Evolutionary conservation across 1,140 invertebrate genomes (phyloP).

Genomic region (Cydia pomonella): DNA sequence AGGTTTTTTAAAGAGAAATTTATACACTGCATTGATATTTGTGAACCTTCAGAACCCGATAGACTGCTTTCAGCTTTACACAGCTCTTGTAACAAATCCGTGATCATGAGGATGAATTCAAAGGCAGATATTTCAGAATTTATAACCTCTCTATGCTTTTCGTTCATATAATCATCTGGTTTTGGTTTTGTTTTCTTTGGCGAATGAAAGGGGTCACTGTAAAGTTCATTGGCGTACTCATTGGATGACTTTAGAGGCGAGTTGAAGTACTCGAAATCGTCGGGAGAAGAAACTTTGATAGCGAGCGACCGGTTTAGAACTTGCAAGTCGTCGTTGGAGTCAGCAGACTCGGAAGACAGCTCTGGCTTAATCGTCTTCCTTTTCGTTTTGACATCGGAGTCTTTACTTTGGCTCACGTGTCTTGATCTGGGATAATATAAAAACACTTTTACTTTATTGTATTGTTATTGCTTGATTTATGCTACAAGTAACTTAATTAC

Average conservation of each 20-base stretch:
- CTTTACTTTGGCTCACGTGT: conserved; percentile 48
- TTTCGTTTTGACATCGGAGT: conserved; percentile 49
- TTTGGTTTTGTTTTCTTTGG: conserved; percentile 67
- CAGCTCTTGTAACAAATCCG: conserved; percentile 82
- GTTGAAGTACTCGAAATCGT: conserved; percentile 85
- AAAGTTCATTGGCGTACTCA: conserved; percentile 70
- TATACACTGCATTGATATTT: conserved; percentile 82
- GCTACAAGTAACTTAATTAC: too few species aligned
- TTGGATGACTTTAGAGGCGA: conserved; percentile 81
- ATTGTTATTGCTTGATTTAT: too few species aligned
- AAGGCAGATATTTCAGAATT: conserved; percentile 79
- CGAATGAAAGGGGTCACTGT: conserved; percentile 55
- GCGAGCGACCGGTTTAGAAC: conserved; percentile 78
- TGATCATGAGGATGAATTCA: conserved; percentile 82
- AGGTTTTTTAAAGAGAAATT: conserved; percentile 83
- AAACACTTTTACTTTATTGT: background rate
- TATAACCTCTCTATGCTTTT: conserved; percentile 80
- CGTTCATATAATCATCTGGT: conserved; percentile 80
- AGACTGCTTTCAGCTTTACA: conserved; percentile 80
- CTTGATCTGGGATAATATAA: conserved; percentile 48
- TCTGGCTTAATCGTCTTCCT: conserved; percentile 50
- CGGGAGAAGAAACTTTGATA: conserved; percentile 83
- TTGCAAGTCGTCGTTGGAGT: conserved; percentile 80
- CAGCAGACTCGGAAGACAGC: conserved; percentile 79
- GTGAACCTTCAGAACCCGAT: conserved; percentile 76